phyloP scores from a whole-genome alignment of 2,888 invertebrate genomes.

The Brenthis daphne region DNA sequence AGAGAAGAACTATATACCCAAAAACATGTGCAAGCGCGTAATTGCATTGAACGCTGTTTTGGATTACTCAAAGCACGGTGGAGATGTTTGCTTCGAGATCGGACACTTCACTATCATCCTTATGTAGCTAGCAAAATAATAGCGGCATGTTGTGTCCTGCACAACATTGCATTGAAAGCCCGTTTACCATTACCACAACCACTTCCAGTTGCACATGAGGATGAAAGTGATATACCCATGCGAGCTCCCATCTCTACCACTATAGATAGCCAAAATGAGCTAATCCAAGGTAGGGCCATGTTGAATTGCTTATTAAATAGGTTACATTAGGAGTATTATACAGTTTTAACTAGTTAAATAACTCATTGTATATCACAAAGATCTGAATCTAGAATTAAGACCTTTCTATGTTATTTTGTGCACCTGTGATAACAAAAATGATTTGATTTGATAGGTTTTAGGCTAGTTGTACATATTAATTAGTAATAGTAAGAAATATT shows the following conservation, averaged over 20 bases:
- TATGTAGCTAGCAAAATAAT: no score
- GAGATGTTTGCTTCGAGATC: no score
- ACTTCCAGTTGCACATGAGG: neutral
- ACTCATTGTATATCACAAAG: no score
- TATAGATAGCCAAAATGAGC: neutral
- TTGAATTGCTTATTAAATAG: constrained; percentile 7
- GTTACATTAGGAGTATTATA: neutral
- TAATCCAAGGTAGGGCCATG: neutral
- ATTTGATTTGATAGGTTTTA: no score
- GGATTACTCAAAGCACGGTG: no score
- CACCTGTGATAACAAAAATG: no score
- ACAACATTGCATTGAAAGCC: neutral
- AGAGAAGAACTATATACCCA: neutral
- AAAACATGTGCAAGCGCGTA: neutral
- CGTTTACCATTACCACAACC: neutral
- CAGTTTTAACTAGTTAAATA: no score
- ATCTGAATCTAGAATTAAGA: no score
- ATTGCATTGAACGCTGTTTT: neutral
- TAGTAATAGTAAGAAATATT: no score
- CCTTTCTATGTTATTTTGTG: no score
- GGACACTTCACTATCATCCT: no score
- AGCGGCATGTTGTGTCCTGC: neutral
- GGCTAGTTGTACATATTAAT: no score
- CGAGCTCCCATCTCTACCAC: neutral
- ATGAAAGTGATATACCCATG: neutral